Base-by-base conservation (phyloP, 2,113 vertebrate species). In the Numida meleagris region DNA sequence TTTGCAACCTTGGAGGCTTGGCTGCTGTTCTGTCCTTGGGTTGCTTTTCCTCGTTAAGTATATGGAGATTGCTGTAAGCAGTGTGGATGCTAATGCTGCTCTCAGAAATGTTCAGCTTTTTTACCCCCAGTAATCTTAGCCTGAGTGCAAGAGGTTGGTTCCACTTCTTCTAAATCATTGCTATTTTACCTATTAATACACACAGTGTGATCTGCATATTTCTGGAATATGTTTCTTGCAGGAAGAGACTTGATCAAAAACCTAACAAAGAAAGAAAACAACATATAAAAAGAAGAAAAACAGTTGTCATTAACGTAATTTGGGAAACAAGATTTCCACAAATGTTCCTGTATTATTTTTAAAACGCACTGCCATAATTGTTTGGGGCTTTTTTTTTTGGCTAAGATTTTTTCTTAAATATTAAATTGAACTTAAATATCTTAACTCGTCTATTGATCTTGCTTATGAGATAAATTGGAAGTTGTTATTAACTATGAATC, bases 301-400 rank as follows among this genome's bases (percentile, higher is more conserved):
- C 23, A 34, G 2, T 38, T 86, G 19, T 21, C 23, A 11, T 67
- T 67, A 19, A 7, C 74, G 18, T 48, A 57, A 66, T 77, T 33
- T 9, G 4, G 51, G 14, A 2, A n/a, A 11, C 16, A 79, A 10
- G 42, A 59, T 67, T 93, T 92, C 81, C 50, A 42, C 24, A 86
- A 90, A 45, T 45, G 19, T n/a, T 55, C 21, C 4, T 63, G 24
- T 73, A 5, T 58, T 80, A 40, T 7, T 36, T 59, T 86, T 27
- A 27, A 88, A 93, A 81, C 23, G 4, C 19, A 50, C 25, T 66
- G 34, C 71, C 2, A 45, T 10, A 78, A 66, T 55, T 45, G 83
- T 42, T 36, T 0, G 4, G 4, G 1, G 2, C 1, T 19, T 73
- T 48, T 45, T 36, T 50, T 75, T 19, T 65, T 33, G 6, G 1